Evolutionary conservation across 2,113 vertebrate species (phyloP), one percentile per base, ranked within the genome.

Genomic region (Agelaius tricolor): DNA sequence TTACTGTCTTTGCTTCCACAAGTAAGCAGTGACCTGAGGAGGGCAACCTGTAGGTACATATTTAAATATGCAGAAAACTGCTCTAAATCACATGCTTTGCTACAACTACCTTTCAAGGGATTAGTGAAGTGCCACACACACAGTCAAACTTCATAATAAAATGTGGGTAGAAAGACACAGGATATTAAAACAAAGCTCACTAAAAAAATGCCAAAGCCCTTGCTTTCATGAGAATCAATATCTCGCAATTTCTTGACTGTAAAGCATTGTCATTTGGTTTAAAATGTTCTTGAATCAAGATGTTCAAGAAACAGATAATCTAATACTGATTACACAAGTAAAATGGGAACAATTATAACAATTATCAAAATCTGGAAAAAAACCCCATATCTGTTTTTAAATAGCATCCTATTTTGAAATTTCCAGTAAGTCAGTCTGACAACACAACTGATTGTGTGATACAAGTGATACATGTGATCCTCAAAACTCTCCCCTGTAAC

Each of bases 311-410:
- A 82, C 11, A 52, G 28, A 59, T 63, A 2, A 22, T 47, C 27
- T 28, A 67, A 46, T 54, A 39, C 5, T 22, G 19, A 81, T 47
- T 24, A 52, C 15, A 35, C 28, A 71, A 75, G 14, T 68, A 39
- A 91, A 93, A 68, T 41, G 6, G 11, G 8, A 88, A 76, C 15
- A 80, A 41, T 28, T 47, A 57, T 10, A 88, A 76, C 15, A 80
- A 41, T 28, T 47, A 57, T 10, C 4, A 87, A 77, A 78, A 65
- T 49, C 31, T 30, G 8, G 15, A 1, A 82, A 51, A 80, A 77
- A 43, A 1, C 0, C 10, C 8, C 1, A 0, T 6, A 37, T 2
- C 9, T 52, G 47, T 55, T 87, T 87, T 81, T 47, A 84, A 67
- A 89, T 6, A 33, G 14, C 14, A 74, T 39, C 11, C 4, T 41